These are phyloP conservation scores for Danio kyathit DNA, from an alignment of 2,797 vertebrate species.

Conservation along the genomic window DNA sequence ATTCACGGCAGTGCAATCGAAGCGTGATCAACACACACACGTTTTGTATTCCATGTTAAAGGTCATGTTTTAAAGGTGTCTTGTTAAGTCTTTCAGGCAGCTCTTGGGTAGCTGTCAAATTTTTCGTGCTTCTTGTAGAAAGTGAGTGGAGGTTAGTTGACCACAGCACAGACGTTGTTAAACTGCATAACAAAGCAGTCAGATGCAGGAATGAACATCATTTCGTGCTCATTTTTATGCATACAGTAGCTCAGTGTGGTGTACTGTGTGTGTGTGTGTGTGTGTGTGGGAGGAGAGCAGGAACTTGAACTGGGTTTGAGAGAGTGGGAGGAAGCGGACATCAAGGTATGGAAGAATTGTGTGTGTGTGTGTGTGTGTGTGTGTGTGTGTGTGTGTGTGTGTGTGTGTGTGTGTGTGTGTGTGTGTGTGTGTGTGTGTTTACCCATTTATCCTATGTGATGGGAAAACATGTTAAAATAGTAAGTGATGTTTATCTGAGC, in stretches of 20 bases:
- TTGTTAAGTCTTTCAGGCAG: slow-evolving; percentile 38
- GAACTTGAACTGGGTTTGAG: slow-evolving; percentile 6
- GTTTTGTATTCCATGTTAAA: slow-evolving; percentile 14
- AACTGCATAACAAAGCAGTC: not conserved
- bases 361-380: too few species aligned
- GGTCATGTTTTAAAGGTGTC: slow-evolving; percentile 41
- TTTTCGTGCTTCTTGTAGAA: slow-evolving; percentile 10
- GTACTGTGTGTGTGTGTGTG: not conserved
- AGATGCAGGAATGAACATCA: not conserved
- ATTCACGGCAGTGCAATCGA: slow-evolving; percentile 36
- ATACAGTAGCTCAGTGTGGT: not conserved
- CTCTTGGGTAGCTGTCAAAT: slow-evolving; percentile 7
- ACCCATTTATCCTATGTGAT: too few species aligned
- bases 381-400: too few species aligned
- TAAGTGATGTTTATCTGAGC: too few species aligned
- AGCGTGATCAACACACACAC: slow-evolving; percentile 2
- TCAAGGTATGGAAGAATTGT: not conserved
- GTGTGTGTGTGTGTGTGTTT: too few species aligned
- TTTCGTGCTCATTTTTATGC: not conserved
- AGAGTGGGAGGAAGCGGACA: not conserved
- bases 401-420: too few species aligned
- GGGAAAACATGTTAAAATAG: too few species aligned
- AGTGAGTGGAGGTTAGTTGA: slow-evolving; percentile 20
- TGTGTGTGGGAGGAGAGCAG: not conserved
- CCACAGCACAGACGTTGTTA: not conserved